Conservation (phyloP, 2,797 vertebrate species). For the Scolopax bukidnonensis region DNA sequence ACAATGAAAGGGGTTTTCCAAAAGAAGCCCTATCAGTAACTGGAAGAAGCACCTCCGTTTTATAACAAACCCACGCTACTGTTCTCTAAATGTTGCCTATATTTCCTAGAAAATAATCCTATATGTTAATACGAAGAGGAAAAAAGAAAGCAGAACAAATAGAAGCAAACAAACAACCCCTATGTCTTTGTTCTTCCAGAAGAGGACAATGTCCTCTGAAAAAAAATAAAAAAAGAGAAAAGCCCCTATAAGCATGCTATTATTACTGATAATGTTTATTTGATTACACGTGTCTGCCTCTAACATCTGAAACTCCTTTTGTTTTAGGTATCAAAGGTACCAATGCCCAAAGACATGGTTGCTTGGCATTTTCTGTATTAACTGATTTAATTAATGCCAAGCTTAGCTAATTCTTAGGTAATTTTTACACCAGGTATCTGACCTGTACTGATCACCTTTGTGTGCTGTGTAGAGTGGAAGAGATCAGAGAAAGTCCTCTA, state of each 20-base stretch:
- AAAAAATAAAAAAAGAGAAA: neutral
- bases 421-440: neutral
- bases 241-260: neutral
- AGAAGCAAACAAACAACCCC: neutral
- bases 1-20: slow-evolving; percentile 54
- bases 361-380: neutral
- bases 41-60: slow-evolving; percentile 16
- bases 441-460: neutral
- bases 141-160: neutral
- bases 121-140: neutral
- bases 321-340: neutral
- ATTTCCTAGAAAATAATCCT: slow-evolving; percentile 42
- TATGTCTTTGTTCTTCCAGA: neutral
- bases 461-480: fast-evolving
- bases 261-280: neutral
- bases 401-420: neutral
- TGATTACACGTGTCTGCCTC: fast-evolving
- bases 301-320: neutral
- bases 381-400: neutral
- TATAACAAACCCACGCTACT: neutral
- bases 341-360: neutral
- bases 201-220: neutral
- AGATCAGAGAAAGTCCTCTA: neutral
- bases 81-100: neutral
- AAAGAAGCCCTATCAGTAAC: slow-evolving; percentile 17